Evolutionary conservation across 2,797 vertebrate species (phyloP).

Genomic region (Typhlichthys subterraneus): DNA sequence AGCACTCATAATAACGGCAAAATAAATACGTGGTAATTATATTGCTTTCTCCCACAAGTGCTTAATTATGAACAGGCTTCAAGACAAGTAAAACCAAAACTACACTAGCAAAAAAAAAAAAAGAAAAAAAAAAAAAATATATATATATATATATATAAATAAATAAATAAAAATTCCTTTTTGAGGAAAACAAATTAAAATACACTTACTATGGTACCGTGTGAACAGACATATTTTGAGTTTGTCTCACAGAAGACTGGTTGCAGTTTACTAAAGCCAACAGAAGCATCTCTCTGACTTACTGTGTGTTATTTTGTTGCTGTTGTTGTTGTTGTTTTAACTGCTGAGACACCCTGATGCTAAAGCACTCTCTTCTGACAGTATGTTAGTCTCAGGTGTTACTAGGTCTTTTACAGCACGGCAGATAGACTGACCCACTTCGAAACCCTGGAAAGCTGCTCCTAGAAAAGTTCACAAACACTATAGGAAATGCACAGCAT

Average conservation of each 20-base stretch:
- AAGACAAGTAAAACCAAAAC: background rate
- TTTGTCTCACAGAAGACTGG: constrained; percentile 18
- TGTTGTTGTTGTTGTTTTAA: background rate
- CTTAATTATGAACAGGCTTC: constrained; percentile 27
- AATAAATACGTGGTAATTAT: constrained; percentile 20
- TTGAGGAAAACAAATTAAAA: constrained; percentile 1
- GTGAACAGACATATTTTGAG: constrained; percentile 9
- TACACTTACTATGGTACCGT: constrained; percentile 8
- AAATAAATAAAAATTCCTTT: constrained; percentile 1
- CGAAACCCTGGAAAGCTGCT: constrained; percentile 30
- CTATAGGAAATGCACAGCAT: constrained; percentile 35
- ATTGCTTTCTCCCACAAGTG: constrained; percentile 20
- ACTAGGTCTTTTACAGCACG: constrained; percentile 5
- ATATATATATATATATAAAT: too few relatives aligned
- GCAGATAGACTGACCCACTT: constrained; percentile 67
- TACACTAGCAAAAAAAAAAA: background rate
- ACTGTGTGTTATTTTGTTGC: constrained; percentile 3
- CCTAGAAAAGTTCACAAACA: constrained; percentile 38
- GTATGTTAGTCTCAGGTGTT: constrained; percentile 16
- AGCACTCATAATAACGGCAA: constrained; percentile 27
- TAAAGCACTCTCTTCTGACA: constrained; percentile 35
- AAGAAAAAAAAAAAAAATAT: too few relatives aligned
- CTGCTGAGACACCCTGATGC: constrained; percentile 21
- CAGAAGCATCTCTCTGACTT: constrained; percentile 4
- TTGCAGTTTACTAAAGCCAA: constrained; percentile 12